Base-by-base conservation (phyloP, 2,888 invertebrate genomes). In the Pollenia angustigena region DNA sequence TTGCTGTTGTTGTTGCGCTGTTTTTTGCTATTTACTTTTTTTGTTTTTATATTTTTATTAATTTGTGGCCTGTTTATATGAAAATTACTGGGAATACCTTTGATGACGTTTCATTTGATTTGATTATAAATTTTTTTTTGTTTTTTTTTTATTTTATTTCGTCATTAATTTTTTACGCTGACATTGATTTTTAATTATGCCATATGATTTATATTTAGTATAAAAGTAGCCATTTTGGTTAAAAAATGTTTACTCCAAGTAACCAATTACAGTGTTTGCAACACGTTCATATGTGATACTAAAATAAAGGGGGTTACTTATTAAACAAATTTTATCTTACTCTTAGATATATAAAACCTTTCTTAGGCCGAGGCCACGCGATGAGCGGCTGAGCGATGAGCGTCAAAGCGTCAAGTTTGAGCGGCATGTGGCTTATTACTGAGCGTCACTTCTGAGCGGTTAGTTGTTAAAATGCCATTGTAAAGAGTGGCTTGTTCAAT, bases 121-220 rank as follows among this genome's bases (percentile, higher is more conserved):
- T 48, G 14, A 18, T 60, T 44, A 75, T 69, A 56, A 62, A 40
- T 68, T 60, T 56, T 76, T 56, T 60, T 58, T 71, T 40, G 68
- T 68, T 60, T 58, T 58, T 71, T 40, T 74, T 68, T 60, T 58
- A 23, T 78, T 54, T 69, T 18, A 69, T 82, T 85, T 81, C 50
- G 76, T 79, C 62, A 84, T 42, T 58, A 68, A 60, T 62, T 44
- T 78, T 68, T 82, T 79, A 90, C 89, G 91, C 85, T 91, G 92
- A 89, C 92, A 92, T 92, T 92, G 92, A 92, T 91, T 91, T 91
- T 92, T 91, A 92, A 92, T 92, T 92, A 91, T 91, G n/a, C 14
- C 23, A 78, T 52, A 9, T 89, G 89, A 90, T 91, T 54, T 46
- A 58, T 58, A 40, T 68, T 40, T 23, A 48, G 16, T 64, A 52